phyloP scores from a whole-genome alignment of 2,797 vertebrate genomes.

The Perodicticus potto region DNA sequence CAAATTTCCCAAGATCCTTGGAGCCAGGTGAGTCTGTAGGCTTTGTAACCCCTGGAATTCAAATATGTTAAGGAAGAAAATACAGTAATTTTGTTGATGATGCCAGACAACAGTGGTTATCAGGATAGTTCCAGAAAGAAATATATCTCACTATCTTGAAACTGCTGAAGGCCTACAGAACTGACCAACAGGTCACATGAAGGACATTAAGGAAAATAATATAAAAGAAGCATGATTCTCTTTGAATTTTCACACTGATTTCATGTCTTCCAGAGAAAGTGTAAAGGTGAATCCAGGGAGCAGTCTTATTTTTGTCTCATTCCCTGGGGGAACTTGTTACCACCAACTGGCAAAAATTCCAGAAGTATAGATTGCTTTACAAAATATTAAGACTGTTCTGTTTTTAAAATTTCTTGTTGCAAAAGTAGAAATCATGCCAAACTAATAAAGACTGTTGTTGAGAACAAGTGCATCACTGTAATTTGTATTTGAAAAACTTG shows the following conservation, averaged over 20 bases:
- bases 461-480: background rate
- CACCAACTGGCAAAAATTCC: slow-evolving; percentile 10
- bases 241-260: background rate
- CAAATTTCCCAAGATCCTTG: background rate
- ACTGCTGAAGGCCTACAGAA: background rate
- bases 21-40: background rate
- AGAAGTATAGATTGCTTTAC: background rate
- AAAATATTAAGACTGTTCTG: background rate
- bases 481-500: slow-evolving; percentile 55
- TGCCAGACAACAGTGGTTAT: background rate
- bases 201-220: background rate
- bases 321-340: background rate
- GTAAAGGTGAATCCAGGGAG: background rate
- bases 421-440: slow-evolving; percentile 42
- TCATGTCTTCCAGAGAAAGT: background rate
- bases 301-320: background rate
- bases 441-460: background rate
- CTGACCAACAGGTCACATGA: background rate
- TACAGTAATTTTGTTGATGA: background rate
- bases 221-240: background rate
- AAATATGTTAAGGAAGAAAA: background rate
- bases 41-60: background rate
- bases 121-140: background rate
- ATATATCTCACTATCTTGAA: background rate
- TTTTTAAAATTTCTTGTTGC: slow-evolving; percentile 9